A percentile compares a stretch with the other conserved stretches of the same genome.
Evolutionary conservation across 2,888 invertebrate species (phyloP).

Genomic region (Caenorhabditis macrosperma): DNA sequence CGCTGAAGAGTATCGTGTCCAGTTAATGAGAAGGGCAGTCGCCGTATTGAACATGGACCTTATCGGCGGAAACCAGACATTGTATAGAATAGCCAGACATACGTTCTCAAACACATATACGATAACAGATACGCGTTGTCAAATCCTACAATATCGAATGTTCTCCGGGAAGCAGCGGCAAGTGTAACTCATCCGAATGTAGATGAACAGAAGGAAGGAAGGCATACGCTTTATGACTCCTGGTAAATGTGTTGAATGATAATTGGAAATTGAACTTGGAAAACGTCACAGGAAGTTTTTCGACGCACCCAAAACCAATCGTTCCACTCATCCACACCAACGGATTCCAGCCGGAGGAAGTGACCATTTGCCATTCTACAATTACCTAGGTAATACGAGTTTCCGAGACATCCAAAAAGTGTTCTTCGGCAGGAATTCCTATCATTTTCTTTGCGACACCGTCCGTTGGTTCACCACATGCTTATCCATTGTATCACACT

Average conservation of each 20-base stretch:
- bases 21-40: constrained; percentile 80
- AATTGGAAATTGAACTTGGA: constrained; percentile 7
- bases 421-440: constrained; percentile 75
- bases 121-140: constrained; percentile 65
- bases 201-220: constrained; percentile 60
- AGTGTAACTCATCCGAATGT: constrained; percentile 71
- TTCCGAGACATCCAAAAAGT: constrained; percentile 61
- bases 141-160: constrained; percentile 80
- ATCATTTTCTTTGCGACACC: constrained; percentile 79
- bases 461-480: constrained; percentile 47
- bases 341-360: constrained; percentile 81
- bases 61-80: constrained; percentile 69
- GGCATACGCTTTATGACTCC: constrained; percentile 75
- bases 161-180: constrained; percentile 80
- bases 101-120: not conserved
- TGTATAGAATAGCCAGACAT: constrained; percentile 54
- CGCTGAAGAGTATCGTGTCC: constrained; percentile 80
- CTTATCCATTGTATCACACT: constrained; percentile 78
- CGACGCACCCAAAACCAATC: constrained; percentile 20
- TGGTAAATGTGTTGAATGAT: constrained; percentile 70
- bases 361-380: constrained; percentile 81
- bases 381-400: constrained; percentile 73
- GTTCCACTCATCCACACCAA: constrained; percentile 29
- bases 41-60: constrained; percentile 81
- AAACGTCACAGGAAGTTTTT: constrained; percentile 28